Conservation (phyloP, 2,113 vertebrate species). For the Plotosus lineatus region DNA sequence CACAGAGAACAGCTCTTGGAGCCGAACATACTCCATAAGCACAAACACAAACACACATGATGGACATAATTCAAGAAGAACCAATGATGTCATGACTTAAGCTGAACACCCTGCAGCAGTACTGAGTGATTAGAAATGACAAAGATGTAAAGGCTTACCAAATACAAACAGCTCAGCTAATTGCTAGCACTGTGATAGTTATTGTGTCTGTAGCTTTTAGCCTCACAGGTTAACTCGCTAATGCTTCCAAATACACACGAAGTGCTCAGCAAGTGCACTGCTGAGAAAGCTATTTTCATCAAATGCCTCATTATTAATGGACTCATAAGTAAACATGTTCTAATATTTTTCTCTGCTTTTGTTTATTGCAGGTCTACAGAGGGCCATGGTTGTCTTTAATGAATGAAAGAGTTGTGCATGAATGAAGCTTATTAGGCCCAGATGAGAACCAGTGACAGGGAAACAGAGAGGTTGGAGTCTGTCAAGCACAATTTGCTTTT, state of each 20-base stretch:
- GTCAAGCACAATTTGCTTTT: slow-evolving; percentile 69
- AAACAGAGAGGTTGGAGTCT: slow-evolving; percentile 60
- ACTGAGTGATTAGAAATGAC: slow-evolving; percentile 91
- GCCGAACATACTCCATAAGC: slow-evolving; percentile 88
- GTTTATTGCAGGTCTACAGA: slow-evolving; percentile 88
- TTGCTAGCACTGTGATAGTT: slow-evolving; percentile 80
- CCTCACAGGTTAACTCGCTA: slow-evolving; percentile 89
- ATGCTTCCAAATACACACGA: slow-evolving; percentile 78
- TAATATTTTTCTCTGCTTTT: slow-evolving; percentile 87
- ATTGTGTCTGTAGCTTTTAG: slow-evolving; percentile 84
- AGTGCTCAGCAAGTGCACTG: slow-evolving; percentile 83
- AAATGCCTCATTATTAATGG: slow-evolving; percentile 86
- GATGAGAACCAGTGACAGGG: slow-evolving; percentile 61
- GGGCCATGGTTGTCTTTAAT: slow-evolving; percentile 85
- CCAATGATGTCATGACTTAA: slow-evolving; percentile 90
- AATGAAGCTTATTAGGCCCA: slow-evolving; percentile 88
- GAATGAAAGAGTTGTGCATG: slow-evolving; percentile 84
- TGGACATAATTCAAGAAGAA: slow-evolving; percentile 92
- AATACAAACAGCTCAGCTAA: slow-evolving; percentile 84
- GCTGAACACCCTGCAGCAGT: slow-evolving; percentile 83
- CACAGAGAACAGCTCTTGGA: slow-evolving; percentile 64
- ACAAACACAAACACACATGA: slow-evolving; percentile 83
- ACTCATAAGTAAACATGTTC: slow-evolving; percentile 90
- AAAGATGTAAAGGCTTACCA: slow-evolving; percentile 92
- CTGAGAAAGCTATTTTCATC: slow-evolving; percentile 85